Evolutionary conservation across 2,797 vertebrate species (phyloP).

Genomic region (Enoplosus armatus): DNA sequence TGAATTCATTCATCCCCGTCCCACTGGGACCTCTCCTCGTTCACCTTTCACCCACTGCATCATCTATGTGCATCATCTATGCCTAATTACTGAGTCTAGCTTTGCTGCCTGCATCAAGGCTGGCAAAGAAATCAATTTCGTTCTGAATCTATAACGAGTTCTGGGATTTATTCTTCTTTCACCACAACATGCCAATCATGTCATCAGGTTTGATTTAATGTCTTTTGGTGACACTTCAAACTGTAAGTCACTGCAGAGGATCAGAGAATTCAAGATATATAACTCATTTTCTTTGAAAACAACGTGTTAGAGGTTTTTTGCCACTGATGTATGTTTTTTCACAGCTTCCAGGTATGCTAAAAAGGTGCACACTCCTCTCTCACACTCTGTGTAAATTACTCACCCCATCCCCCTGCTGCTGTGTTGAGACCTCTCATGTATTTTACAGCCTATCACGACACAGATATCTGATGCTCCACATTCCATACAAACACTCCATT

Average conservation of each 20-base stretch:
- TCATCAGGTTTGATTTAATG: slow-evolving; percentile 16
- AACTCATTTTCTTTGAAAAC: neutral
- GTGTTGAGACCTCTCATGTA: slow-evolving; percentile 31
- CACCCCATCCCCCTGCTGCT: slow-evolving; percentile 49
- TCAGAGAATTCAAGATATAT: neutral
- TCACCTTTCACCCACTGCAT: slow-evolving; percentile 76
- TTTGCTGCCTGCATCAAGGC: slow-evolving; percentile 19
- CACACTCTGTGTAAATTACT: slow-evolving; percentile 43
- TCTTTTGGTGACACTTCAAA: slow-evolving; percentile 15
- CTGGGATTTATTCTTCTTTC: slow-evolving; percentile 21
- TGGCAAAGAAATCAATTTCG: slow-evolving; percentile 12
- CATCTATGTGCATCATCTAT: slow-evolving; percentile 51
- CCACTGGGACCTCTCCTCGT: slow-evolving; percentile 55
- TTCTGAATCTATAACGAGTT: slow-evolving; percentile 32
- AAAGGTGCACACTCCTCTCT: slow-evolving; percentile 36
- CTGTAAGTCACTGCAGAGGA: slow-evolving; percentile 6
- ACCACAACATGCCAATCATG: slow-evolving; percentile 6
- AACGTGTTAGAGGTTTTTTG: slow-evolving; percentile 21
- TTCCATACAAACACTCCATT: slow-evolving; percentile 23
- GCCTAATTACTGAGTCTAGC: slow-evolving; percentile 36
- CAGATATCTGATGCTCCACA: slow-evolving; percentile 37
- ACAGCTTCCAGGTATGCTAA: slow-evolving; percentile 36
- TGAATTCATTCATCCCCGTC: slow-evolving; percentile 52
- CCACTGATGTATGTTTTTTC: slow-evolving; percentile 1
- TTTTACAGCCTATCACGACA: slow-evolving; percentile 46